Percentiles rank a stretch among this genome's conserved stretches.
phyloP scores from a whole-genome alignment of 2,113 vertebrate genomes.

The Morone saxatilis region DNA sequence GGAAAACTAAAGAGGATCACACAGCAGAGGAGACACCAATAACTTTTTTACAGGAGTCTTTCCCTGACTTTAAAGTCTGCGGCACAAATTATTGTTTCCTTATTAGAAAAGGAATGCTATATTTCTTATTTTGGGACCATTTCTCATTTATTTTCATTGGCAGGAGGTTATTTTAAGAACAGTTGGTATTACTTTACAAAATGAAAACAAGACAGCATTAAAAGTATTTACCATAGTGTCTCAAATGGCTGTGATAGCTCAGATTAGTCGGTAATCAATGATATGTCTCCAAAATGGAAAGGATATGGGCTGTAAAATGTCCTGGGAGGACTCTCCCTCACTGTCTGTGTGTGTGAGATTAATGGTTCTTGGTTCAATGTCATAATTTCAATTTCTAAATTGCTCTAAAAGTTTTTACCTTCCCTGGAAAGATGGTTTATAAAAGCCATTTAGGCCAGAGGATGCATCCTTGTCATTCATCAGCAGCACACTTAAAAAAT shows the following conservation, averaged over 20 bases:
- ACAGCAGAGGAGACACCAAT: neutral
- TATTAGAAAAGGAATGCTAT: neutral
- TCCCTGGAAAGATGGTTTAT: neutral
- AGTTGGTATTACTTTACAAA: slow-evolving; percentile 2
- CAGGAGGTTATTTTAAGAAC: neutral
- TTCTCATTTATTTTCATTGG: neutral
- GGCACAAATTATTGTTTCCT: neutral
- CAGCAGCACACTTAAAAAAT: neutral
- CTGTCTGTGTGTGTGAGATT: slow-evolving; percentile 2
- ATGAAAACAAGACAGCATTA: slow-evolving; percentile 17
- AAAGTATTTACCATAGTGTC: slow-evolving; percentile 24
- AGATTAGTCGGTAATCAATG: slow-evolving; percentile 42
- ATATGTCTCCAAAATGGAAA: slow-evolving; percentile 33
- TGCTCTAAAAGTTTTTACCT: neutral
- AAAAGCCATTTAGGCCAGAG: neutral
- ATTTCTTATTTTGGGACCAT: neutral
- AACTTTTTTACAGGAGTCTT: neutral
- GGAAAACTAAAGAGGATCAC: slow-evolving; percentile 27
- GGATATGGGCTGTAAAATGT: neutral
- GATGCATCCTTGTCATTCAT: neutral
- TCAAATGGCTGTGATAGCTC: slow-evolving; percentile 22
- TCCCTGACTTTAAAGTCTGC: neutral
- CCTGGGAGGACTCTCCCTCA: neutral
- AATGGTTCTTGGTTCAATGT: neutral
- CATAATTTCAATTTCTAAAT: slow-evolving; percentile 2